Evolutionary conservation across 64 coral and sea anemone genomes (phyloP), one percentile per base, ranked within the genome.

Genomic region (Orbicella faveolata): DNA sequence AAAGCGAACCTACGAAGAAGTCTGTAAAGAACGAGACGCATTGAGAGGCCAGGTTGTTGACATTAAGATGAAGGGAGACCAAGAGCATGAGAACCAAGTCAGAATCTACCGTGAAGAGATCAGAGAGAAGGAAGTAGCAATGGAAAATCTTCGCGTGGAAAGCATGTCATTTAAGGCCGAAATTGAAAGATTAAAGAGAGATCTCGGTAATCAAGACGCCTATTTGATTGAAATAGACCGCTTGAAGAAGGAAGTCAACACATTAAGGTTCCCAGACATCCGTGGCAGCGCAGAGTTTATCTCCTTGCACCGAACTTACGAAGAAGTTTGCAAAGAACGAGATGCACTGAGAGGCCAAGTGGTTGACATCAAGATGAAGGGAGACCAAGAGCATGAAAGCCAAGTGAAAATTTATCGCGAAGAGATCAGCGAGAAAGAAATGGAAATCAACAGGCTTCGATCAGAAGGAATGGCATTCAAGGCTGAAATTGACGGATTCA

Each of bases 91-190:
- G 17, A 73, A 17, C 25, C 63, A 34, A 74, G 79, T 83, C 2
- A 80, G 74, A 52, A 83, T 25, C 34, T 74, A 75, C 66, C 79
- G 79, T 4, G 83, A 9, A 82, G 89, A 90, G 81, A 83, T 83
- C 10, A 54, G 36, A 52, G 89, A 90, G 30, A 83, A 83, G 61
- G 89, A 90, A 6, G 34, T 83, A 83, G 61, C 75, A 3, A 82
- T 83, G 34, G 79, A 57, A 26, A 66, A 75, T 20, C 64, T 90
- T 55, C 89, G 89, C 15, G 61, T 59, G 36, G 41, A 90, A 33
- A 52, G 59, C 30, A 63, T 33, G 14, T 9, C 64, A 74, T 90
- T 39, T 41, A 79, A 90, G 16, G 55, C 79, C 16, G 66, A 90
- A 36, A 30, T 90, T 36, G 19, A 52, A 17, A 20, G 69, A 20